Base-by-base conservation (phyloP, 2,797 vertebrate species). In the Myotis planiceps region DNA sequence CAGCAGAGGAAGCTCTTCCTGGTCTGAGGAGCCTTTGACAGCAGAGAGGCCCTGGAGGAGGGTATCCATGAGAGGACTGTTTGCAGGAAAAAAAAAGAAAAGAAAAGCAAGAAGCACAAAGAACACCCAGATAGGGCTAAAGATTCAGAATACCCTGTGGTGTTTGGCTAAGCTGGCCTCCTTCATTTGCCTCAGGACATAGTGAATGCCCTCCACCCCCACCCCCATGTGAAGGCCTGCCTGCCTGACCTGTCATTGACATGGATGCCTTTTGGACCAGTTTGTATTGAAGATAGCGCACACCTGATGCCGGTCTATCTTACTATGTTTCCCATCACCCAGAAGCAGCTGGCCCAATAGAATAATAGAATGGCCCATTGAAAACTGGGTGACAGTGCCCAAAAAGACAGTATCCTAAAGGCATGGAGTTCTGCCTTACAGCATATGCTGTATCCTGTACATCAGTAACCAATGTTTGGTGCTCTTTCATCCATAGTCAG, bases 261-360 rank as follows among this genome's bases (percentile, higher is more conserved):
- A 99, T 99, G 72, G 99, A 99, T 49, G 99, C 98, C 23, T 99
- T 99, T 98, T 99, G 99, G 99, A 99, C 98, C 92, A 98, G 99
- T 94, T 98, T 99, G 14, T 99, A 99, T 96, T 99, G 98, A 98
- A 99, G 99, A 97, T 98, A 99, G 97, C 99, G 99, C 97, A 98
- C 94, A 87, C 97, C 98, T 94, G 99, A 99, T 1, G 97, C 90
- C 0, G 98, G 98, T 71, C 98, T 99, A 96, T 99, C 99, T 0
- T 98, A 47, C 66, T 12, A 1, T 21, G 21, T 80, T 94, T 53
- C 71, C 60, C 39, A 29, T 81, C 34, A 65, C 23, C 45, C 80
- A 81, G 60, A 87, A 82, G 76, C 82, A 90, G 53, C 29, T 60
- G 45, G 12, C 55, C 42, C 84, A 34, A 66, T 25, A 71, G 78